Evolutionary conservation across 2,113 vertebrate genomes (phyloP), one percentile per base, ranked within the genome.

Genomic region (Rhabdornis inornatus): DNA sequence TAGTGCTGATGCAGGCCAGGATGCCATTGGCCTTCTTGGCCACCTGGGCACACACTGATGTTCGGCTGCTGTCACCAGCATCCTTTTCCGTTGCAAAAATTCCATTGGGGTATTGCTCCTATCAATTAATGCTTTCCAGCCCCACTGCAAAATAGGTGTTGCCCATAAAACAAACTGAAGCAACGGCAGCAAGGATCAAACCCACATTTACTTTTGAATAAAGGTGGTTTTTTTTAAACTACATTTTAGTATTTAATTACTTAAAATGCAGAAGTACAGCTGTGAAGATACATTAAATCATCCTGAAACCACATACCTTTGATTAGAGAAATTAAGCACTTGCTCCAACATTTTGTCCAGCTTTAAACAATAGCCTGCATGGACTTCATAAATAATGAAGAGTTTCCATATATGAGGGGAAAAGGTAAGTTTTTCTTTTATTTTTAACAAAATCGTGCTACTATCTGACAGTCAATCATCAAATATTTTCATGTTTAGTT

Each of bases 121-220:
- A 1, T 16, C 11, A 15, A 1, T 2, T 2, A 8, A 1, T 49
- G 44, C 20, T 44, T 23, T 37, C 19, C 16, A 21, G 25, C 16
- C 10, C 30, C 23, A 0, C 10, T 40, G 16, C 5, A 2, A 9
- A 16, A 15, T 1, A 12, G 16, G 6, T 20, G 19, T 44, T 61
- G 28, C 11, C 8, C 8, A 3, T 23, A 10, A 60, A 55, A 30
- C 1, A 4, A 56, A 16, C 22, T 13, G 15, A 37, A 60, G 56
- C 9, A 72, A 50, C 64, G n/a, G 17, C n/a, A 28, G 30, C 1
- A 14, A 19, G 19, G 6, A 4, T 55, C 31, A 23, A 52, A 55
- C 0, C 5, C 22, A 8, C 13, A 5, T 5, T 24, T 55, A 18
- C 3, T 47, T 24, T 31, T 47, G 25, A 56, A 15, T 37, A 45